phyloP scores from a whole-genome alignment of 2,888 invertebrate genomes.

The Acrobasis repandana region DNA sequence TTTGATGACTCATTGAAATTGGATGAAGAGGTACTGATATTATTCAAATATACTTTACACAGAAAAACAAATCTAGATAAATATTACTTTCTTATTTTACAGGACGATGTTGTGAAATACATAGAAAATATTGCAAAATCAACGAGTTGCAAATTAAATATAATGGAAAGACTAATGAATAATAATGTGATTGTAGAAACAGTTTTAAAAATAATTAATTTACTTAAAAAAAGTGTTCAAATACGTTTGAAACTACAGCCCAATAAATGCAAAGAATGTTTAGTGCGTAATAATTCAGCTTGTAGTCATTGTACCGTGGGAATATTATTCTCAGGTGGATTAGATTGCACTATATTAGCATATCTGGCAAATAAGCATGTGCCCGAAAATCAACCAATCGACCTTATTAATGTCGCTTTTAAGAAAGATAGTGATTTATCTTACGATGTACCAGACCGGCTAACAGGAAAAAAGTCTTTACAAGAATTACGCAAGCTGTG shows the following conservation, averaged over 20 bases:
- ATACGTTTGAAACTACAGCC: slow-evolving; percentile 84
- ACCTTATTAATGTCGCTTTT: slow-evolving; percentile 98
- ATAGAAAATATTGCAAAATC: slow-evolving; percentile 49
- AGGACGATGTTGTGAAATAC: slow-evolving; percentile 54
- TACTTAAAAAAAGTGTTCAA: slow-evolving; percentile 84
- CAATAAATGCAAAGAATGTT: slow-evolving; percentile 84
- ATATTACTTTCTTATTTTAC: slow-evolving; percentile 34
- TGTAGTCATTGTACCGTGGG: slow-evolving; percentile 88
- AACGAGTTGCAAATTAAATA: slow-evolving; percentile 46
- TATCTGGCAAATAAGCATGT: slow-evolving; percentile 88
- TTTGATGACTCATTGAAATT: slow-evolving; percentile 38
- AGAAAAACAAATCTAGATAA: slow-evolving; percentile 31
- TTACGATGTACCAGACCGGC: slow-evolving; percentile 92
- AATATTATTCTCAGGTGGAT: slow-evolving; percentile 96
- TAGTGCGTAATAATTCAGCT: slow-evolving; percentile 41
- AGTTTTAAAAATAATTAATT: slow-evolving; percentile 69
- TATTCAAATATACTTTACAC: slow-evolving; percentile 18
- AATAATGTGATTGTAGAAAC: slow-evolving; percentile 59
- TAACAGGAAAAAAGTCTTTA: slow-evolving; percentile 88
- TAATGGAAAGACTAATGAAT: slow-evolving; percentile 67
- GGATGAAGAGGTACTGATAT: slow-evolving; percentile 45
- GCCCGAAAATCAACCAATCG: slow-evolving; percentile 87
- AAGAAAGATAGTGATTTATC: slow-evolving; percentile 70
- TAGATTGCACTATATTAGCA: slow-evolving; percentile 97
- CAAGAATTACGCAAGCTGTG: slow-evolving; percentile 86